Evolutionary conservation across 2,797 vertebrate species (phyloP).

Genomic region (Otolemur crassicaudatus): DNA sequence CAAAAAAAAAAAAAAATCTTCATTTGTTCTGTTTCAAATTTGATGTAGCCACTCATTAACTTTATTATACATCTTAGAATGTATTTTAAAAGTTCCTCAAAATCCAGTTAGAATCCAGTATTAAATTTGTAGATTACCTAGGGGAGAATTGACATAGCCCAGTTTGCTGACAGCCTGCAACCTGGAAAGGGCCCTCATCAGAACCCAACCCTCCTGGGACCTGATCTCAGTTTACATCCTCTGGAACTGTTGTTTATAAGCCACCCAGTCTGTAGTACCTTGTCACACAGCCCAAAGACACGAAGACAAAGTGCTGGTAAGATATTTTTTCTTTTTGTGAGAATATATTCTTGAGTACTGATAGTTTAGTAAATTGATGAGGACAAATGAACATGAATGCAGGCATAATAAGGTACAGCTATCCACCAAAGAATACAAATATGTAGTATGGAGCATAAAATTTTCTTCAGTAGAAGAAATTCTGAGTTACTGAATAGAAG

Average conservation of each 20-base stretch:
- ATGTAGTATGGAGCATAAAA: not conserved
- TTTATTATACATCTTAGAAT: not conserved
- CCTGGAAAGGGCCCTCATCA: not conserved
- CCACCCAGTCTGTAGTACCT: not conserved
- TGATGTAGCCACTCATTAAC: not conserved
- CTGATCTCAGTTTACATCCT: not conserved
- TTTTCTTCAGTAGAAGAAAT: not conserved
- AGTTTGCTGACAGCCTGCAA: not conserved
- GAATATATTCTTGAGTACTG: slow-evolving; percentile 3
- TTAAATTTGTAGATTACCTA: not conserved
- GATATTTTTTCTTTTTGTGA: not conserved
- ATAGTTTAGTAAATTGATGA: not conserved
- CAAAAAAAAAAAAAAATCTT: too few species aligned
- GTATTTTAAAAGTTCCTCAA: not conserved
- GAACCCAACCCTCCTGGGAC: not conserved
- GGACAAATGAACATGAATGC: not conserved
- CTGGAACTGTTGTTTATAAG: not conserved
- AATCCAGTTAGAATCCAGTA: not conserved
- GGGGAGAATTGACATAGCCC: not conserved
- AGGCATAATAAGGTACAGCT: not conserved
- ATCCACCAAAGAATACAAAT: not conserved
- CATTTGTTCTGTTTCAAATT: slow-evolving; percentile 1
- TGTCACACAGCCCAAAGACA: not conserved
- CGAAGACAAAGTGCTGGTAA: not conserved
- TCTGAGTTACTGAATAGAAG: not conserved